These are phyloP conservation scores for Drosophila meridionalis DNA, from an alignment of 2,888 invertebrate species.

Conservation along the genomic window DNA sequence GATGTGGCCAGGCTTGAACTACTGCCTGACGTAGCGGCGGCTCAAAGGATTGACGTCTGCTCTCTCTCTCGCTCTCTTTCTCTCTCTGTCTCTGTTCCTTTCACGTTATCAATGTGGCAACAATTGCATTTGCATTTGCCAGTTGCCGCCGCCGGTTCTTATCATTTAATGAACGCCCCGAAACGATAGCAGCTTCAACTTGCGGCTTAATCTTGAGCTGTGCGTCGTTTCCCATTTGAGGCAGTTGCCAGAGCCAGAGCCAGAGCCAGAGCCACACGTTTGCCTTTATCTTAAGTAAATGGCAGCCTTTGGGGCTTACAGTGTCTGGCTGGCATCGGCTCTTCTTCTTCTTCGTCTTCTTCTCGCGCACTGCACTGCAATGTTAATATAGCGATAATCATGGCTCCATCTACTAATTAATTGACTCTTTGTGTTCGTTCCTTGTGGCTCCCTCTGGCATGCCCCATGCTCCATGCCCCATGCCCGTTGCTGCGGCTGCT, in stretches of 20 bases:
- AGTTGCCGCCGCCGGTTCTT: slow-evolving; percentile 54
- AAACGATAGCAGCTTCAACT: slow-evolving; percentile 12
- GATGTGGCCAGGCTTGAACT: slow-evolving; percentile 28
- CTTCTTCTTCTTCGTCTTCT: not conserved
- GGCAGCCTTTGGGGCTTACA: slow-evolving; percentile 48
- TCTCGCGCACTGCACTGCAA: slow-evolving; percentile 41
- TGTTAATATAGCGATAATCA: slow-evolving; percentile 84
- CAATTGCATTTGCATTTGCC: slow-evolving; percentile 49
- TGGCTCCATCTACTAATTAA: slow-evolving; percentile 85
- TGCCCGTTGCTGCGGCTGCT: not conserved
- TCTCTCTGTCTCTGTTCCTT: too few relatives aligned
- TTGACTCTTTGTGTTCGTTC: slow-evolving; percentile 84
- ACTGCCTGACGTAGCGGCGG: slow-evolving; percentile 10
- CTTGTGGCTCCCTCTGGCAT: slow-evolving; percentile 10
- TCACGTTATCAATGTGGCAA: slow-evolving; percentile 42
- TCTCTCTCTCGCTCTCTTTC: slow-evolving; percentile 8
- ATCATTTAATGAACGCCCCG: slow-evolving; percentile 79
- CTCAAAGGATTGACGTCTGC: slow-evolving; percentile 25
- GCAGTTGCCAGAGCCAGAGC: slow-evolving; percentile 4
- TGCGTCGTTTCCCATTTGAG: slow-evolving; percentile 12
- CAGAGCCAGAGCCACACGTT: slow-evolving; percentile 58
- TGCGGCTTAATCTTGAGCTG: slow-evolving; percentile 24
- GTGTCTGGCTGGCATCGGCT: slow-evolving; percentile 1
- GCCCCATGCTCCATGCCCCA: not conserved
- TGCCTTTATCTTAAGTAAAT: slow-evolving; percentile 81